phyloP scores from a whole-genome alignment of 2,113 vertebrate species.

The Strix aluco region DNA sequence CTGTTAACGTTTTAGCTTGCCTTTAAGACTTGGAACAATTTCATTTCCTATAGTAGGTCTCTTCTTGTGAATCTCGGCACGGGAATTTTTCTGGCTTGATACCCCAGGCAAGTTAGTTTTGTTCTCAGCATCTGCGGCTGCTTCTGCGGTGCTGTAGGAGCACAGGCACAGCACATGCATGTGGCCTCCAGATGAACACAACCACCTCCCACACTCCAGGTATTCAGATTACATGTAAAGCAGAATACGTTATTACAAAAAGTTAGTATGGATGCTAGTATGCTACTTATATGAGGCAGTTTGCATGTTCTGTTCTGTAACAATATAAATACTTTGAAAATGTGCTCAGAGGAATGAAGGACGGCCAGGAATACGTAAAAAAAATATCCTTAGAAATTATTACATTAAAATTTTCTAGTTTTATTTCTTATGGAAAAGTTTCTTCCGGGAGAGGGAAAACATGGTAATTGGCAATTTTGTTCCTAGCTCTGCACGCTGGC shows the following conservation, averaged over 20 bases:
- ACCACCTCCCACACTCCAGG: neutral
- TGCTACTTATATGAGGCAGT: fast-evolving
- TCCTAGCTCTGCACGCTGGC: neutral
- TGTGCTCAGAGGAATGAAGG: neutral
- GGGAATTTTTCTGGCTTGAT: neutral
- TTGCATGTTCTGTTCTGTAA: neutral
- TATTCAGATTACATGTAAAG: fast-evolving
- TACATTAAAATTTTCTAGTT: neutral
- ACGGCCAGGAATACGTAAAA: neutral
- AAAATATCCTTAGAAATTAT: neutral
- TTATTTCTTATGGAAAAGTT: neutral
- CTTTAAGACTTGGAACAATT: neutral
- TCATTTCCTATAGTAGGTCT: neutral
- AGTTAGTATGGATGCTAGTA: neutral
- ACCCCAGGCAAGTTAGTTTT: neutral
- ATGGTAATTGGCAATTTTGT: neutral
- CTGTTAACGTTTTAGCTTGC: neutral
- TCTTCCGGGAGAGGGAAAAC: neutral
- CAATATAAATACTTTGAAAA: neutral
- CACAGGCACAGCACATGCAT: neutral
- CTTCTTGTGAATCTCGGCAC: neutral
- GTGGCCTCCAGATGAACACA: neutral
- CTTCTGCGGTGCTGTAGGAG: neutral
- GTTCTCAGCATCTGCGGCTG: neutral
- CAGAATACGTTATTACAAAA: neutral